Conservation (phyloP, 2,888 invertebrate species). For the Girardia tigrina region DNA sequence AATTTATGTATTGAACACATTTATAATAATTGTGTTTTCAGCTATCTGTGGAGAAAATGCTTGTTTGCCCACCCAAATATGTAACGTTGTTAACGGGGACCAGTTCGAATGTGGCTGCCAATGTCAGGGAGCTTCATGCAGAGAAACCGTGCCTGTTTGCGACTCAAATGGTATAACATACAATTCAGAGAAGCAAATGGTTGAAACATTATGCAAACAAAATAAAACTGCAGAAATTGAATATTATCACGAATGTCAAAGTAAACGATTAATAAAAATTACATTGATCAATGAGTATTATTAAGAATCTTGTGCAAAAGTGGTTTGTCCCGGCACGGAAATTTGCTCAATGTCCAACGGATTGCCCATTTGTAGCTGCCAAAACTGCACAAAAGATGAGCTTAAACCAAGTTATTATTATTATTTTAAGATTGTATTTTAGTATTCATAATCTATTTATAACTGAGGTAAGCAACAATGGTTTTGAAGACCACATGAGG, state of each 20-base stretch:
- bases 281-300: not conserved
- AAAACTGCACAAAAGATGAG: not conserved
- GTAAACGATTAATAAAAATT: not conserved
- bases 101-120: not conserved
- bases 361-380: not conserved
- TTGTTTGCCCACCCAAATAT: not conserved
- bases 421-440: no score
- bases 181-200: not conserved
- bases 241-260: slow-evolving; percentile 8
- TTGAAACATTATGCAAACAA: not conserved
- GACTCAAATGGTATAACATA: not conserved
- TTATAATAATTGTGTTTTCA: not conserved
- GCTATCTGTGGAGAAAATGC: not conserved
- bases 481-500: no score
- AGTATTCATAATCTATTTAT: no score
- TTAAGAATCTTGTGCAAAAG: not conserved
- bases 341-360: not conserved
- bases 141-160: not conserved
- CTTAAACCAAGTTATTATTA: not conserved
- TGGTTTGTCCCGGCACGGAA: not conserved
- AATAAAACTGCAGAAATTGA: not conserved
- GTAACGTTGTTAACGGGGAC: not conserved
- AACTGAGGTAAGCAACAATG: no score
- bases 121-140: not conserved
- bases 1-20: no score